A percentile compares a stretch with the other conserved stretches of the same genome.
Conservation (phyloP, 2,888 invertebrate species). For the Deilephila elpenor region DNA sequence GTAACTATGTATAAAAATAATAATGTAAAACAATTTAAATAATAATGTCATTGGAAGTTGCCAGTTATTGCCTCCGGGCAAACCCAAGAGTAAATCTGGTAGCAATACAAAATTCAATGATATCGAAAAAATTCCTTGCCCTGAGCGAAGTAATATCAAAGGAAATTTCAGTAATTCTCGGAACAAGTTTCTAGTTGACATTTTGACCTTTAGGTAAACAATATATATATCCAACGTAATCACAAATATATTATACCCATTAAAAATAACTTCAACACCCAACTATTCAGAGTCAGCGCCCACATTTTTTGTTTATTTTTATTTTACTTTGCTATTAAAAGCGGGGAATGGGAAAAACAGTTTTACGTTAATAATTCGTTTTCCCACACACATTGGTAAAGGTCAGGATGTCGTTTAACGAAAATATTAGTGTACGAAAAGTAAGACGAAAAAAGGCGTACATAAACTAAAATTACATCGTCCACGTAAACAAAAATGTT, state of each 20-base stretch:
- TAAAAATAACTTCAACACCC: not conserved
- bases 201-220: constrained; percentile 5
- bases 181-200: not conserved
- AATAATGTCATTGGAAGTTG: too few relatives aligned
- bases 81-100: not conserved
- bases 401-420: too few relatives aligned
- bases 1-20: too few relatives aligned
- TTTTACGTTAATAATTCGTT: not conserved
- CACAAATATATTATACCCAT: not conserved
- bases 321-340: not conserved
- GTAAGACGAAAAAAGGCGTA: too few relatives aligned
- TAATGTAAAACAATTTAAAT: too few relatives aligned
- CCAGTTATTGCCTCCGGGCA: not conserved
- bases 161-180: not conserved
- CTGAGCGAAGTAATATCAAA: not conserved
- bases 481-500: too few relatives aligned
- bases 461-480: too few relatives aligned
- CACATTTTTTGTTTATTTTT: not conserved
- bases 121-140: not conserved
- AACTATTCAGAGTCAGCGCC: not conserved
- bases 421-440: too few relatives aligned
- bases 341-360: not conserved
- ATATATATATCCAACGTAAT: not conserved
- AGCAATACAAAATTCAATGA: not conserved
- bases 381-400: not conserved